Base-by-base conservation (phyloP, 2,888 invertebrate species). In the Alitta virens region DNA sequence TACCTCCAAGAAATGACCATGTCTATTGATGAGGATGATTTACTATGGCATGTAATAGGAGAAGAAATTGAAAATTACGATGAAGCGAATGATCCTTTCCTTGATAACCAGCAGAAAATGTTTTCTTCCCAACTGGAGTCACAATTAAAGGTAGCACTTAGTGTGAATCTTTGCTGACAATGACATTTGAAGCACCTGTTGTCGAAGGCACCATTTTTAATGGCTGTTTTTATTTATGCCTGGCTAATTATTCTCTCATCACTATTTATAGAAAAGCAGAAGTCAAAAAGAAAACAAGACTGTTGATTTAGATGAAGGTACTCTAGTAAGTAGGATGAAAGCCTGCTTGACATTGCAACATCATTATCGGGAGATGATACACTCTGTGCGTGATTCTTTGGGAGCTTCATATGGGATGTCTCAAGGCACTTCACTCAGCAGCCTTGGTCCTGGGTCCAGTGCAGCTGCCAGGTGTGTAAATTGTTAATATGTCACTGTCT, bases 371-470 rank as follows among this genome's bases (percentile, higher is more conserved):
- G 79, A 79, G 60, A 72, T 74, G 23, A 60, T 79, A n/a, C 63
- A 74, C 16, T 70, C 75, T 0, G 43, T 65, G 52, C 16, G 63
- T 1, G 67, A 67, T 18, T 23, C 64, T 1, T 54, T 67, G 26
- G 64, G 64, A 5, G 73, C 74, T 25, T 69, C 74, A 12, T 74
- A 73, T 63, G 75, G 71, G 57, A 71, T 78, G 62, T 78, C 78
- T 18, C 77, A 77, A 57, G 75, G 72, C 62, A 76, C 77, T 5
- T 80, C 80, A 3, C 68, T 79, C 60, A 78, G 78, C 66, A 79
- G 78, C 69, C 73, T 78, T 2, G 46, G 46, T 18, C 46, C 46
- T 46, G 18, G 18, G 46, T 18, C 18, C 21, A 46, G n/a, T 21
- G n/a, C 46, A 7, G 9, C 53, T 5, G 27, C 25, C 12, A 52